Evolutionary conservation across 1,140 invertebrate species (phyloP), one percentile per base, ranked within the genome.

Genomic region (Monomorium pharaonis): DNA sequence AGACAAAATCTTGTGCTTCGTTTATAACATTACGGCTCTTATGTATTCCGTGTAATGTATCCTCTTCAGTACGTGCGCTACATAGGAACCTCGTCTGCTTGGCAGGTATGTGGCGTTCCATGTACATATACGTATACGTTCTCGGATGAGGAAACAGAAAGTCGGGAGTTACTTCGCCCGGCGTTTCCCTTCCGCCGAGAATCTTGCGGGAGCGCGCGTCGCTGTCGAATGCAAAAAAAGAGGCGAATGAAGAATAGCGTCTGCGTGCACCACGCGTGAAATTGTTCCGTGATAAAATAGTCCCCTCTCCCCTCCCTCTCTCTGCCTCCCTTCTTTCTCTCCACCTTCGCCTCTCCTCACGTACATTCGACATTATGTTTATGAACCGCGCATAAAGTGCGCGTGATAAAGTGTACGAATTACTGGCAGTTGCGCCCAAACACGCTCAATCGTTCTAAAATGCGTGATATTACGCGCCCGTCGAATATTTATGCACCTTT

Each of bases 211-310:
- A 44, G 21, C 56, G 44, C 65, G 70, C 65, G 49, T 72, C 54
- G 44, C 81, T 88, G 88, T 89, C 89, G 88, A 89, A 90, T 87
- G 88, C 74, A 89, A 89, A 90, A n/a, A 89, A 89, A 56, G 81
- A 58, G 75, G 58, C 14, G 81, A 87, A 85, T 87, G 76, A 90
- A 85, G 85, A 83, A 89, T 89, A 76, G 88, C 70, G 76, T 90
- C 85, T 90, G 63, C 75, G 81, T 54, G 85, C 75, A 74, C 69
- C 60, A 63, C 54, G 60, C 70, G 75, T 77, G 75, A 85, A 88
- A 88, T 83, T 85, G 49, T 49, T 65, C 42, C 62, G 14, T 67
- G n/a, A 76, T 33, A 58, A 88, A 89, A 88, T 78, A 65, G 62
- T 62, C 33, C 51, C 80, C 0, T n/a, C 63, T 5, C 5, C 21